Evolutionary conservation across 2,113 vertebrate genomes (phyloP).

Genomic region (Labeo rohita): DNA sequence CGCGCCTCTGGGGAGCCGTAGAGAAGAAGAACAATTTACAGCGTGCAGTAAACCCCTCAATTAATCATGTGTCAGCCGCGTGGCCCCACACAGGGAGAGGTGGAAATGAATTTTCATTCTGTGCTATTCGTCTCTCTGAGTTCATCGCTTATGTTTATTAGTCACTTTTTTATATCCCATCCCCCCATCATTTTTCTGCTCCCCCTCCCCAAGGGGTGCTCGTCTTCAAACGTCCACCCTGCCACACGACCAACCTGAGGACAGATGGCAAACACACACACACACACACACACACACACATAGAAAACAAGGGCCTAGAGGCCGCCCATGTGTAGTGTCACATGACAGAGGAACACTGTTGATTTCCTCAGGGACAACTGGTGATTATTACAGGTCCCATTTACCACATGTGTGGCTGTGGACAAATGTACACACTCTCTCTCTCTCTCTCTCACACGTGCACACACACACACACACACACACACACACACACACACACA

Average conservation of each 20-base stretch:
- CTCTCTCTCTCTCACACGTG: too few relatives aligned
- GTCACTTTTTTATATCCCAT: slow-evolving; percentile 80
- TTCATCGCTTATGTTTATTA: slow-evolving; percentile 92
- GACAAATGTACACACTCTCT: slow-evolving; percentile 30
- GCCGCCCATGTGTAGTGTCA: slow-evolving; percentile 80
- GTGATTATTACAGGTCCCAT: slow-evolving; percentile 69
- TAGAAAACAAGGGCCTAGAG: slow-evolving; percentile 77
- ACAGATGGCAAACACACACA: slow-evolving; percentile 65
- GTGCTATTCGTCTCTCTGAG: slow-evolving; percentile 84
- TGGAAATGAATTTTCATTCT: slow-evolving; percentile 94
- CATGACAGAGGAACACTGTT: slow-evolving; percentile 83
- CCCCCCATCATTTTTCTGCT: slow-evolving; percentile 59
- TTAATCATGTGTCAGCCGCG: slow-evolving; percentile 88
- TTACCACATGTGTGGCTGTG: slow-evolving; percentile 30
- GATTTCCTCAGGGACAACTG: slow-evolving; percentile 95
- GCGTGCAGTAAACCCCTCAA: slow-evolving; percentile 85
- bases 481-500: too few relatives aligned
- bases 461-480: slow-evolving; percentile 24
- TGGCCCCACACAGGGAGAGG: slow-evolving; percentile 87
- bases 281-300: slow-evolving; percentile 54
- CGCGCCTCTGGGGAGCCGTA: slow-evolving; percentile 69
- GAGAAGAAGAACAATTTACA: slow-evolving; percentile 87
- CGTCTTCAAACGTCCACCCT: slow-evolving; percentile 54
- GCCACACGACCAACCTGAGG: slow-evolving; percentile 78
- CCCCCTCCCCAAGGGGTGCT: slow-evolving; percentile 6